Evolutionary conservation across 2,113 vertebrate genomes (phyloP).

Genomic region (Grammomys surdaster): DNA sequence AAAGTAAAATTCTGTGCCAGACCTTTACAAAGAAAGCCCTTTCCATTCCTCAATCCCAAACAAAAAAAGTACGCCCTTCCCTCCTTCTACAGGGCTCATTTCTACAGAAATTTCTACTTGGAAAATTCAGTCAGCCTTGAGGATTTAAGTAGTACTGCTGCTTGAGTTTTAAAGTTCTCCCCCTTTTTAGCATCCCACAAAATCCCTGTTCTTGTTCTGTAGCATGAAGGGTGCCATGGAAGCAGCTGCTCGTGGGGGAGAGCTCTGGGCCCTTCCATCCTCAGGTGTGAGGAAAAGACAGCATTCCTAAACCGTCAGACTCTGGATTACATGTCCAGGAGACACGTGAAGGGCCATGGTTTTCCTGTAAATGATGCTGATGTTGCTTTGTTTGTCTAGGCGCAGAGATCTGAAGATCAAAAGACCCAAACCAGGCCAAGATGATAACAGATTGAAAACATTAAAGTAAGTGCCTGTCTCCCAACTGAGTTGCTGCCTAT

Average conservation of each 20-base stretch:
- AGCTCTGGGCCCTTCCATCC: neutral
- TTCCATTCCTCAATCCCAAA: neutral
- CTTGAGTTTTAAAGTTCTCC: constrained; percentile 9
- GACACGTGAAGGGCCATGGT: constrained; percentile 13
- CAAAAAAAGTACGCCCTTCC: neutral
- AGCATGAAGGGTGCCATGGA: neutral
- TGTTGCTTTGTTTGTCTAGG: constrained; percentile 86
- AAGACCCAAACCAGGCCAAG: constrained; percentile 92
- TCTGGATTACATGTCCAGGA: neutral
- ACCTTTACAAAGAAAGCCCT: constrained; percentile 21
- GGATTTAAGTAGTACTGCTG: neutral
- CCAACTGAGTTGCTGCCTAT: neutral
- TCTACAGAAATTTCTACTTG: neutral
- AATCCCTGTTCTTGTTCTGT: neutral
- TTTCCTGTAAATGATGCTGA: constrained; percentile 32
- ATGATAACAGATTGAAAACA: constrained; percentile 92
- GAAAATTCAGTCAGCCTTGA: constrained; percentile 30
- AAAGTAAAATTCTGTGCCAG: neutral
- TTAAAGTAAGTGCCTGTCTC: constrained; percentile 90
- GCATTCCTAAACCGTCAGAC: neutral
- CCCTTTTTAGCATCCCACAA: neutral
- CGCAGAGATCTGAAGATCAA: constrained; percentile 96
- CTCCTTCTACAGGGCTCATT: neutral
- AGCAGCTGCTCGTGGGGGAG: neutral
- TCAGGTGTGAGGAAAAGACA: neutral